Evolutionary conservation across 2,797 vertebrate genomes (phyloP).

Genomic region (Pempheris klunzingeri): DNA sequence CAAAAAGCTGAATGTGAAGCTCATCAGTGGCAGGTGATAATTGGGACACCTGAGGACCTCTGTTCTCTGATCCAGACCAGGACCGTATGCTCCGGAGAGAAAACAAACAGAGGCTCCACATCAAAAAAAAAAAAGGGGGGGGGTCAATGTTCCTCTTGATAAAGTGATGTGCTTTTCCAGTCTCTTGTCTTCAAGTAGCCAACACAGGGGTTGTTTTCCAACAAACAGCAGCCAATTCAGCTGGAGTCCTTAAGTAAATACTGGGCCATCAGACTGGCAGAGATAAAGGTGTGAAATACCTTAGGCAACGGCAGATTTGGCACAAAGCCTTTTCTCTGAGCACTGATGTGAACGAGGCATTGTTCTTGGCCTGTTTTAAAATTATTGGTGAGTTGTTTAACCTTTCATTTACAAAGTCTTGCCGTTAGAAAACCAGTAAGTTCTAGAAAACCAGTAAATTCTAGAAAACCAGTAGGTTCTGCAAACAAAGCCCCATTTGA

Average conservation of each 20-base stretch:
- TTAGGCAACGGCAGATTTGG: slow-evolving; percentile 30
- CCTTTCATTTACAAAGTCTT: background rate
- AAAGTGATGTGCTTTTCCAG: slow-evolving; percentile 38
- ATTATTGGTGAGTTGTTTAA: background rate
- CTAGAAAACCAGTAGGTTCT: background rate
- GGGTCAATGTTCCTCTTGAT: slow-evolving; percentile 38
- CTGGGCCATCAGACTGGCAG: slow-evolving; percentile 35
- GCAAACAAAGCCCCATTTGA: background rate
- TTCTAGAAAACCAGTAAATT: background rate
- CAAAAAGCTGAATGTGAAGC: slow-evolving; percentile 49
- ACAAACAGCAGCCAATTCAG: slow-evolving; percentile 60
- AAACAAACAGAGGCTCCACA: slow-evolving; percentile 45
- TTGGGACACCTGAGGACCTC: slow-evolving; percentile 77
- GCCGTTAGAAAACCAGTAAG: background rate
- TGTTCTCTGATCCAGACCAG: slow-evolving; percentile 44
- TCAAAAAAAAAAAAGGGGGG: too few relatives aligned
- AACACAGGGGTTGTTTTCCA: slow-evolving; percentile 61
- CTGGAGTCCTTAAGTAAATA: slow-evolving; percentile 49
- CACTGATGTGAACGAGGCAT: too few relatives aligned
- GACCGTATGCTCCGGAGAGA: slow-evolving; percentile 30
- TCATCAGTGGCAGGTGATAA: slow-evolving; percentile 71
- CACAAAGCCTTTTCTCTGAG: slow-evolving; percentile 19
- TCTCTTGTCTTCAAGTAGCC: slow-evolving; percentile 58
- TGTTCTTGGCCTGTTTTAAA: background rate
- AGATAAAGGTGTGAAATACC: slow-evolving; percentile 50